Base-by-base conservation (phyloP, 2,113 vertebrate genomes). In the Coreoperca whiteheadi region DNA sequence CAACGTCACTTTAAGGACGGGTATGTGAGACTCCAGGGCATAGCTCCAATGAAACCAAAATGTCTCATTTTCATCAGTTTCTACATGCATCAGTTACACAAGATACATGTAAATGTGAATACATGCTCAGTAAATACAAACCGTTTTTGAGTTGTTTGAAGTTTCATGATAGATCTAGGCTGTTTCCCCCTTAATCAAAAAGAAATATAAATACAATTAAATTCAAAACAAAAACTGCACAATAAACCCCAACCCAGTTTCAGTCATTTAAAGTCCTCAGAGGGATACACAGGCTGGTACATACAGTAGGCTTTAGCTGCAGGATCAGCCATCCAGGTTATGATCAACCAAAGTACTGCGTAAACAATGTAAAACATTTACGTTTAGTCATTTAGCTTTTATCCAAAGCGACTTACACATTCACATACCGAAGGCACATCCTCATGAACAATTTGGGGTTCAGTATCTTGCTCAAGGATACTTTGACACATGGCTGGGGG, bases 171-270 rank as follows among this genome's bases (percentile, higher is more conserved):
- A 48, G 8, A 46, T 57, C 25, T 20, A 30, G 25, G 6, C n/a
- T 74, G 39, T 34, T 23, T 14, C 6, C 3, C 6, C 48, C 30
- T 39, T 18, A 25, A 37, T 48, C 2, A 32, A 9, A 46, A 59
- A 30, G 23, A 32, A 46, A 60, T 48, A 48, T 1, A 53, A 7
- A 18, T 7, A 48, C 39, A 60, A 60, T 60, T 20, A 4, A 32
- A 51, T 32, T 8, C 8, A 8, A 59, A 34, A 34, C 32, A 60
- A 30, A 32, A 37, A 25, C 10, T 32, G 6, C 25, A 32, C 16
- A 30, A 12, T 21, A 20, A 28, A 18, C 53, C 53, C 39, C 67
- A 75, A 66, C 75, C 74, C 57, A 74, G 54, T 43, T 80, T 8
- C 39, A 41, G 50, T 34, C 6, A 69, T 77, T 18, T 2, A 61